phyloP scores from a whole-genome alignment of 2,888 invertebrate genomes.

The Malacosoma neustria region DNA sequence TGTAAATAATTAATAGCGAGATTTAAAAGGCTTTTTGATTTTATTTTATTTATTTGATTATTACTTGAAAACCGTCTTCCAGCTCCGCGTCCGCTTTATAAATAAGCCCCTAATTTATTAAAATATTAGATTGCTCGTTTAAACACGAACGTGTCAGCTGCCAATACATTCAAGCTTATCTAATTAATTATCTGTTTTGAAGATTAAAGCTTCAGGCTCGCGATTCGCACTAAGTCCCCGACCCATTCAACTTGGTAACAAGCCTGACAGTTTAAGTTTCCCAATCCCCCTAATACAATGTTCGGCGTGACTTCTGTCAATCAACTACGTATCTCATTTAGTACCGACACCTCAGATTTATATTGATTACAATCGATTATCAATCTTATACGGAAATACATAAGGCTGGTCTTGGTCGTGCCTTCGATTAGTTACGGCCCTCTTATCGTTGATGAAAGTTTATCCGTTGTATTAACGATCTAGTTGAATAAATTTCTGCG shows the following conservation, averaged over 20 bases:
- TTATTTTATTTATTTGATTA: too few relatives aligned
- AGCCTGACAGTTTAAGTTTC: slow-evolving; percentile 58
- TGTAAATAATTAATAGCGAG: too few relatives aligned
- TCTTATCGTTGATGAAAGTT: slow-evolving; percentile 30
- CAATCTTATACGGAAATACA: slow-evolving; percentile 13
- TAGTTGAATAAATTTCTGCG: slow-evolving; percentile 57
- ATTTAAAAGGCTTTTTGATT: too few relatives aligned
- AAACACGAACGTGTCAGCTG: slow-evolving; percentile 23
- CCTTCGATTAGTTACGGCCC: slow-evolving; percentile 19
- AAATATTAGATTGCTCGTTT: too few relatives aligned
- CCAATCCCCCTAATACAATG: slow-evolving; percentile 43
- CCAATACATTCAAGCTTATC: slow-evolving; percentile 53
- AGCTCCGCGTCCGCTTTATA: too few relatives aligned
- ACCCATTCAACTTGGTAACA: slow-evolving; percentile 49
- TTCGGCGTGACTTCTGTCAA: slow-evolving; percentile 52
- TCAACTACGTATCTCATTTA: slow-evolving; percentile 42
- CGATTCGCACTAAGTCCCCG: slow-evolving; percentile 44
- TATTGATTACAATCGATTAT: slow-evolving; percentile 17
- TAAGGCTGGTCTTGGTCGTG: slow-evolving; percentile 20
- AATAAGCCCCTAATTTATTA: too few relatives aligned
- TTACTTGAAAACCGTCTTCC: too few relatives aligned
- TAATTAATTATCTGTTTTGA: slow-evolving; percentile 64
- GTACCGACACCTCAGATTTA: slow-evolving; percentile 28
- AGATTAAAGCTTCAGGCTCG: slow-evolving; percentile 58
- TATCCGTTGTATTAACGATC: slow-evolving; percentile 55